Percentiles rank a stretch among this genome's conserved stretches.
Conservation (phyloP, 2,888 invertebrate genomes). For the Chrysolina haemoptera region DNA sequence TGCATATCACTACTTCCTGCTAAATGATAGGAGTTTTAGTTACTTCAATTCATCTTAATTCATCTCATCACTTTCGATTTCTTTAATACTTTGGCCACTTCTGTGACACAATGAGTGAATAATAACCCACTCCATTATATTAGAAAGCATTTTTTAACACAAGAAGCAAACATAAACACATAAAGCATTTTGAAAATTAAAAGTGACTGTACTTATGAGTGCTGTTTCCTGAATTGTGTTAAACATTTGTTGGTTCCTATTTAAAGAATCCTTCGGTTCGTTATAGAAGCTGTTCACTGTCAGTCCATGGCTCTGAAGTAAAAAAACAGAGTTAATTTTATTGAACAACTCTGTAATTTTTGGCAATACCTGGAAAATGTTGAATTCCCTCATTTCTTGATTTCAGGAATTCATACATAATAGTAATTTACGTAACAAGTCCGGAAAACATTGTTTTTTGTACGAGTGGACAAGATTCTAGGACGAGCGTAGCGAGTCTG, state of each 20-base stretch:
- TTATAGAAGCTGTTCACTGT: slow-evolving; percentile 45
- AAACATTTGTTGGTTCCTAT: slow-evolving; percentile 39
- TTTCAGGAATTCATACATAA: too few relatives aligned
- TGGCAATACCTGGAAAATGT: too few relatives aligned
- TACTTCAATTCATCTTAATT: too few relatives aligned
- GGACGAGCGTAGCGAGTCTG: too few relatives aligned
- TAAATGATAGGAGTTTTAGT: too few relatives aligned
- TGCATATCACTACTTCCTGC: too few relatives aligned
- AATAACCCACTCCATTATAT: slow-evolving; percentile 3
- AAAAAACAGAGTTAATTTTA: slow-evolving; percentile 36
- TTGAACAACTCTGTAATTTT: background rate
- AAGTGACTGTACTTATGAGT: slow-evolving; percentile 46
- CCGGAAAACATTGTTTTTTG: too few relatives aligned
- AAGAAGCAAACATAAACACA: slow-evolving; percentile 44
- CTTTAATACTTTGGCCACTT: too few relatives aligned
- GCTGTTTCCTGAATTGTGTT: slow-evolving; percentile 44
- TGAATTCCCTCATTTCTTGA: too few relatives aligned
- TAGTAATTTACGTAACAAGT: too few relatives aligned
- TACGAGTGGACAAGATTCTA: too few relatives aligned
- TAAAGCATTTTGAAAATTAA: slow-evolving; percentile 40
- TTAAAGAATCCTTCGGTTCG: slow-evolving; percentile 45
- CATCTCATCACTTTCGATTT: too few relatives aligned
- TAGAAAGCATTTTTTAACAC: slow-evolving; percentile 35
- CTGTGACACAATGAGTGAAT: background rate
- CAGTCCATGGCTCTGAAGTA: slow-evolving; percentile 41